Conservation (phyloP, 2,888 invertebrate species). For the Nipponacmea schrenckii region DNA sequence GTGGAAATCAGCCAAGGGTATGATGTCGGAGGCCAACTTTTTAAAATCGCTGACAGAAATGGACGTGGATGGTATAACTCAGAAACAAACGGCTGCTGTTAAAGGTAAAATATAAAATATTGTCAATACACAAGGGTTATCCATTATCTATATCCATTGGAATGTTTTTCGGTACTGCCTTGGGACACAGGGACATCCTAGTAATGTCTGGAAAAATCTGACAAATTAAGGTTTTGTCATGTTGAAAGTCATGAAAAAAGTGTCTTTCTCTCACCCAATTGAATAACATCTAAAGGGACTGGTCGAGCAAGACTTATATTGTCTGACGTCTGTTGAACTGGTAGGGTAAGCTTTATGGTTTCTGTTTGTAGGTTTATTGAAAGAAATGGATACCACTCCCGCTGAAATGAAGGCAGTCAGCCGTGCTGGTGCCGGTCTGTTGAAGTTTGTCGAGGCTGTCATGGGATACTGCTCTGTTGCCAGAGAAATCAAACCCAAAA, state of each 20-base stretch:
- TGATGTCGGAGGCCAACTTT: slow-evolving; percentile 93
- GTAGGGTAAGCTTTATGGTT: too few relatives aligned
- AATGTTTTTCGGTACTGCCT: background rate
- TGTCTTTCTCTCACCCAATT: too few relatives aligned
- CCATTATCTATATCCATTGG: too few relatives aligned
- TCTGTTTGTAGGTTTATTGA: slow-evolving; percentile 60
- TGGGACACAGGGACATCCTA: background rate
- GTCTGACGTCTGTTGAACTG: too few relatives aligned
- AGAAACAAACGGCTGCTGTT: slow-evolving; percentile 63
- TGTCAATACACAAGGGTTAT: background rate
- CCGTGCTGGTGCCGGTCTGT: slow-evolving; percentile 85
- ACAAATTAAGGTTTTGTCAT: too few relatives aligned
- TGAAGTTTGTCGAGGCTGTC: slow-evolving; percentile 87
- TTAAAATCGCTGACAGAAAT: slow-evolving; percentile 83
- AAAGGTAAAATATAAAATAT: slow-evolving; percentile 48
- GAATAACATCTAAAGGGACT: too few relatives aligned
- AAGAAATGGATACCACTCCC: slow-evolving; percentile 69
- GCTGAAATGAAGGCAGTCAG: slow-evolving; percentile 87
- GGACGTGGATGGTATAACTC: slow-evolving; percentile 74
- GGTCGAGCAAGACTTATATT: too few relatives aligned
- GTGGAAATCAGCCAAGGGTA: slow-evolving; percentile 90
- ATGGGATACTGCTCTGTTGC: slow-evolving; percentile 89
- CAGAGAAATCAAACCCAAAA: slow-evolving; percentile 75
- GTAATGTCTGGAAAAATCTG: background rate
- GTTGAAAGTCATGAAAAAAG: too few relatives aligned